These are phyloP conservation scores for Imbricaverruca yamaguchii DNA, from an alignment of 2,888 invertebrate genomes.

Conservation along the genomic window DNA sequence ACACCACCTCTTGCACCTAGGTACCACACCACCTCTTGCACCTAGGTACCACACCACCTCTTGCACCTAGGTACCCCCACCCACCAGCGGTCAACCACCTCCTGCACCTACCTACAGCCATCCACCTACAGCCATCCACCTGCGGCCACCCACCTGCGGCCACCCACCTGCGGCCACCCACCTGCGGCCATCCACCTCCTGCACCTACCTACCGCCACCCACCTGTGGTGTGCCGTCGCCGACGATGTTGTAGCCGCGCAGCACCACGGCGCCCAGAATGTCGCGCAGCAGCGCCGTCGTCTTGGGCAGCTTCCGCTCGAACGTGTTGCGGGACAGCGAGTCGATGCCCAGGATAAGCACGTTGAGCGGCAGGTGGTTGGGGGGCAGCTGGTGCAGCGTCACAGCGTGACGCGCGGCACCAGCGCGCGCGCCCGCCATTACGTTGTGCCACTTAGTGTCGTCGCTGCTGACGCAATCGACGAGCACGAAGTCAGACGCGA, in stretches of 20 bases:
- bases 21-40: no score
- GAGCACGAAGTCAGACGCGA: slow-evolving; percentile 61
- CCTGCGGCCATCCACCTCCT: no score
- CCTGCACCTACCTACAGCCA: no score
- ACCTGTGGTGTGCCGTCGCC: slow-evolving; percentile 75
- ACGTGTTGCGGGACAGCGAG: slow-evolving; percentile 74
- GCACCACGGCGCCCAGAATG: slow-evolving; percentile 52
- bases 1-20: no score
- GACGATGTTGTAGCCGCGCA: slow-evolving; percentile 72
- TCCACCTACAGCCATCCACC: no score
- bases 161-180: no score
- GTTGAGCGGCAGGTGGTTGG: slow-evolving; percentile 52
- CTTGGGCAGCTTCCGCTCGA: slow-evolving; percentile 66
- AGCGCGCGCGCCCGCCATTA: slow-evolving; percentile 54
- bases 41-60: no score
- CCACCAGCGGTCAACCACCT: no score
- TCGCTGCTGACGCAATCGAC: slow-evolving; percentile 53
- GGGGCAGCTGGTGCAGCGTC: slow-evolving; percentile 45
- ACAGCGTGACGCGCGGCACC: slow-evolving; percentile 45
- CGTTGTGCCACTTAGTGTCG: slow-evolving; percentile 55
- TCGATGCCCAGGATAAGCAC: slow-evolving; percentile 82
- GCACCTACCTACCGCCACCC: no score
- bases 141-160: no score
- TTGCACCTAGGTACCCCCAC: no score
- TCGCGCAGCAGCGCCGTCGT: slow-evolving; percentile 61